Base-by-base conservation (phyloP, 2,888 invertebrate species). In the Carpatolechia fugitivella region DNA sequence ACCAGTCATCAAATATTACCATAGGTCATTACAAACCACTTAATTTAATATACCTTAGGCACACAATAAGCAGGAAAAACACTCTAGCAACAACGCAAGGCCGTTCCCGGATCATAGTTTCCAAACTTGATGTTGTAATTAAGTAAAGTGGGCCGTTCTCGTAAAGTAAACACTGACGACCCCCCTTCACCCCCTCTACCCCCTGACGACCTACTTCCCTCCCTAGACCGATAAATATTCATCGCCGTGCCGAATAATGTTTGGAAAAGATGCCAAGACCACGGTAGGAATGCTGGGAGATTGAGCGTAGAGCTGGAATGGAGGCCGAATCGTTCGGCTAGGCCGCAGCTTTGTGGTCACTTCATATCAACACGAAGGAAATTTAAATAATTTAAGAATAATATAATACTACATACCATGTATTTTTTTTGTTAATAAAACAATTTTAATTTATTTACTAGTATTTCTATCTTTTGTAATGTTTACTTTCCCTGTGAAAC, bases 51-150 rank as follows among this genome's bases (percentile, higher is more conserved):
- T 11, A 13, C 11, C 36, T 13, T 36, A 20, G 4, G n/a, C n/a
- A n/a, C n/a, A n/a, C 41, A 11, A 3, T 20, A 24, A n/a, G 4
- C 10, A 11, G 13, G 29, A 6, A 44, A 29, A 29, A 24, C n/a
- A 24, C 24, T 44, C 13, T 44, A 7, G 13, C 44, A 44, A 44
- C 20, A 44, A n/a, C 13, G n/a, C 29, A 44, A 29, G 29, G 44
- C 29, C 24, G n/a, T 11, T 3, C 10, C 44, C 14, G 13, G 14
- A 35, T 29, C 33, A 54, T 47, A 47, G 48, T 44, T 52, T 14
- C 48, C 35, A 18, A 46, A 53, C 16, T 54, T 49, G 18, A 55
- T 35, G 50, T 49, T 40, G 46, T 55, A 55, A 55, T 55, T 55
- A 55, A 41, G 18, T 46, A 38, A 55, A 55, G 55, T 55, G 51